These are phyloP conservation scores for Trypoxylon attenuatum DNA, from an alignment of 2,888 invertebrate genomes.

Conservation along the genomic window DNA sequence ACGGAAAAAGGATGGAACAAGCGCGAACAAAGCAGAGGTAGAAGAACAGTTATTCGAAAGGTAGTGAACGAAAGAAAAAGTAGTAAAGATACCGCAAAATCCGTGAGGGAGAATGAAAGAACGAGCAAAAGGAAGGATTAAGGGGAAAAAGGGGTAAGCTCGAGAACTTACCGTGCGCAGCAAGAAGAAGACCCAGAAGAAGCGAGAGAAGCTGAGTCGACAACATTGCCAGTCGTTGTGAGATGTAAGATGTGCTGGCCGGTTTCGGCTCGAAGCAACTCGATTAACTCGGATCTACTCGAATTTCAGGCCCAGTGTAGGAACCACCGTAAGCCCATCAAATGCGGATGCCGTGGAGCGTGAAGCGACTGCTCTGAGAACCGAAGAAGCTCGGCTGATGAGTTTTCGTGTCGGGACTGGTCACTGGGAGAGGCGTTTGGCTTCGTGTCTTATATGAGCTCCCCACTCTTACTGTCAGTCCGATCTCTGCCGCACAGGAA, in stretches of 20 bases:
- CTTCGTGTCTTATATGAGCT: constrained; percentile 73
- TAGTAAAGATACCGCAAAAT: neutral
- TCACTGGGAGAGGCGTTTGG: constrained; percentile 73
- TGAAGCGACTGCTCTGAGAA: constrained; percentile 27
- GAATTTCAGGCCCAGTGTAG: constrained; percentile 40
- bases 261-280: constrained; percentile 38
- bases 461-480: constrained; percentile 67
- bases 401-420: constrained; percentile 74
- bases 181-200: constrained; percentile 64
- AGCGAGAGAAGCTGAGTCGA: constrained; percentile 61
- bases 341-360: constrained; percentile 31
- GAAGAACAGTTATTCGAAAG: no score
- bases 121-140: neutral
- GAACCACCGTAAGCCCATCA: constrained; percentile 49
- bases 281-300: constrained; percentile 23
- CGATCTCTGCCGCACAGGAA: constrained; percentile 66
- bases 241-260: no score
- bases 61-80: neutral
- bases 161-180: constrained; percentile 66
- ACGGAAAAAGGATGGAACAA: neutral
- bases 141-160: neutral
- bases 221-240: constrained; percentile 57
- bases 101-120: neutral
- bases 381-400: constrained; percentile 71
- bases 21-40: neutral